Conservation (phyloP, 92 coral and sea anemone species). For the Siderastrea siderea region DNA sequence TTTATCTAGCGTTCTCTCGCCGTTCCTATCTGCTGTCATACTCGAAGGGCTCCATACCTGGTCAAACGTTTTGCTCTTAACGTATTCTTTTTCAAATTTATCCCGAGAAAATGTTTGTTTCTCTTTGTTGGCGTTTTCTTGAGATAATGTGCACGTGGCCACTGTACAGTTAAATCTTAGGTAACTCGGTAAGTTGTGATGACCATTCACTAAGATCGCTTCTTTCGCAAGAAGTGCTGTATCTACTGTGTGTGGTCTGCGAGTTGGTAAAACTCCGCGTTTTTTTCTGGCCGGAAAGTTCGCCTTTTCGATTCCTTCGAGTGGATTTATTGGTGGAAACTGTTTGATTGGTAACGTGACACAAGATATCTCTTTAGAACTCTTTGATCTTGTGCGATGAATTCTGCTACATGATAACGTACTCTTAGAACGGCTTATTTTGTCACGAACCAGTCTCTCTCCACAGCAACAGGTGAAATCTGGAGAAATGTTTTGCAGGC, state of each 20-base stretch:
- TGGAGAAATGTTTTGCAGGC: background rate
- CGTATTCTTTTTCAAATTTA: background rate
- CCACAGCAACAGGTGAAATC: constrained; percentile 1
- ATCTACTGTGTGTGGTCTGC: constrained; percentile 69
- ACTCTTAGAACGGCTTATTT: background rate
- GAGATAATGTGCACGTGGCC: background rate
- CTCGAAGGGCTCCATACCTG: background rate
- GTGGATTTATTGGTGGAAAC: constrained; percentile 82
- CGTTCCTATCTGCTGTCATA: background rate
- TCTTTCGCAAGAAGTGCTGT: constrained; percentile 38
- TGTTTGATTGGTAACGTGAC: constrained; percentile 68
- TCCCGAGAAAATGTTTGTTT: background rate
- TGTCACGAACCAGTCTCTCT: background rate
- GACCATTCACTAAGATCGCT: constrained; percentile 22
- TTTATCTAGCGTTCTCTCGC: background rate
- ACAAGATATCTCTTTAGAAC: constrained; percentile 6
- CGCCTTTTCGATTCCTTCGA: constrained; percentile 35
- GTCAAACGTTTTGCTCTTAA: background rate
- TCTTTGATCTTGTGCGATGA: constrained; percentile 9
- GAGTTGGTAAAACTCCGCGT: background rate
- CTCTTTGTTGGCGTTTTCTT: background rate
- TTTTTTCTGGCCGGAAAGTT: background rate
- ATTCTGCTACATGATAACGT: background rate
- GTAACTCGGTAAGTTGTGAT: constrained; percentile 27
- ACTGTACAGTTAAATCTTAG: background rate